A percentile compares a stretch with the other conserved stretches of the same genome.
Conservation (phyloP, 2,888 invertebrate species). For the Odontomyia ornata region DNA sequence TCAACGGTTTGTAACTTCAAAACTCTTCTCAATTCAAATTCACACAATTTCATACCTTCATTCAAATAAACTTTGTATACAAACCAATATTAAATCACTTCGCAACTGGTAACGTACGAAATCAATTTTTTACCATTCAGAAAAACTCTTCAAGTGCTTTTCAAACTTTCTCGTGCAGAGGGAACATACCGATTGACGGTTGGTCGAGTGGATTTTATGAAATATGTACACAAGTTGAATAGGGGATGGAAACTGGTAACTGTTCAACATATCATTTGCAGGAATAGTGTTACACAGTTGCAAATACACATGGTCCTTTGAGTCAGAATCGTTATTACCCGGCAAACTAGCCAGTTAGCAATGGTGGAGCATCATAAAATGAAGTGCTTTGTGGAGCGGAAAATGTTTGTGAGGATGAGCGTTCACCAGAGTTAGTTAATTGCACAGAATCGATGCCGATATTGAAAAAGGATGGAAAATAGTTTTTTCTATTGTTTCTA, state of each 20-base stretch:
- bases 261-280: background rate
- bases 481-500: too few relatives aligned
- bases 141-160: slow-evolving; percentile 13
- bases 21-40: too few relatives aligned
- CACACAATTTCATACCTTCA: too few relatives aligned
- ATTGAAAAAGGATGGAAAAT: too few relatives aligned
- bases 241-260: background rate
- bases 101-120: background rate
- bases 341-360: background rate
- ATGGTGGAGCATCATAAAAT: background rate
- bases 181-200: background rate
- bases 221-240: background rate
- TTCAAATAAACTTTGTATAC: too few relatives aligned
- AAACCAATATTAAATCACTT: too few relatives aligned
- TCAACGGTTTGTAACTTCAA: too few relatives aligned
- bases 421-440: too few relatives aligned
- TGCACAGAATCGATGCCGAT: too few relatives aligned
- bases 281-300: background rate
- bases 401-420: too few relatives aligned
- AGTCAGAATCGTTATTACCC: background rate
- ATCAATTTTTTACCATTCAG: background rate
- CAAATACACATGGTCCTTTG: background rate
- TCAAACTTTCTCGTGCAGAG: background rate
- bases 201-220: background rate
- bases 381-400: too few relatives aligned